Percentiles rank a stretch among this genome's conserved stretches.
phyloP scores from a whole-genome alignment of 2,797 vertebrate genomes.

The Picus viridis region DNA sequence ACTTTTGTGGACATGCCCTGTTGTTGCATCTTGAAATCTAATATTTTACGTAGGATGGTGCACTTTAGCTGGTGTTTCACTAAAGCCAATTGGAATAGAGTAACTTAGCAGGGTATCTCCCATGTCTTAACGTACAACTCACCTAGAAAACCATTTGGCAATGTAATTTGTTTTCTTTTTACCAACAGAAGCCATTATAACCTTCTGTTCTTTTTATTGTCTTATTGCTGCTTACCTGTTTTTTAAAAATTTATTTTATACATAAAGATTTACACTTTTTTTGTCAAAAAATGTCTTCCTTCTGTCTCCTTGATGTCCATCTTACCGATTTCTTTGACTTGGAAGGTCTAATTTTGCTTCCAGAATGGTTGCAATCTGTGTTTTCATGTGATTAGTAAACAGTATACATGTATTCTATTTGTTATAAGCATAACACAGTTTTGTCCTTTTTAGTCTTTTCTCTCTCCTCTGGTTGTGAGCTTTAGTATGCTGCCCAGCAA shows the following conservation, averaged over 20 bases:
- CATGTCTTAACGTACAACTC: neutral
- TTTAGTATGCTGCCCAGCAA: neutral
- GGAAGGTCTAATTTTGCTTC: neutral
- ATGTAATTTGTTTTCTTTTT: neutral
- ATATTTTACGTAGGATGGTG: neutral
- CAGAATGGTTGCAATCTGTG: neutral
- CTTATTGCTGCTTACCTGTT: neutral
- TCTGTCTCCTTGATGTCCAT: neutral
- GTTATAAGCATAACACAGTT: neutral
- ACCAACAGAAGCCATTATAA: neutral
- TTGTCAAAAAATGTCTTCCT: neutral
- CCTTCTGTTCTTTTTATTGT: neutral
- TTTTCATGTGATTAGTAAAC: neutral
- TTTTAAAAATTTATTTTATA: neutral
- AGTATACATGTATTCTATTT: neutral
- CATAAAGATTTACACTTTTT: neutral
- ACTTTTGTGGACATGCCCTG: neutral
- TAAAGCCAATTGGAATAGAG: neutral
- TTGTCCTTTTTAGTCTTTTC: neutral
- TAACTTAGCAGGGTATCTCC: neutral
- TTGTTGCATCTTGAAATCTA: neutral
- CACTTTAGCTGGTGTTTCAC: neutral
- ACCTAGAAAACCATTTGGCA: neutral
- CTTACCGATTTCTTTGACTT: neutral
- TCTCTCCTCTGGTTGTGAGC: neutral